Evolutionary conservation across 2,888 invertebrate genomes (phyloP).

Genomic region (Willowsia nigromaculata): DNA sequence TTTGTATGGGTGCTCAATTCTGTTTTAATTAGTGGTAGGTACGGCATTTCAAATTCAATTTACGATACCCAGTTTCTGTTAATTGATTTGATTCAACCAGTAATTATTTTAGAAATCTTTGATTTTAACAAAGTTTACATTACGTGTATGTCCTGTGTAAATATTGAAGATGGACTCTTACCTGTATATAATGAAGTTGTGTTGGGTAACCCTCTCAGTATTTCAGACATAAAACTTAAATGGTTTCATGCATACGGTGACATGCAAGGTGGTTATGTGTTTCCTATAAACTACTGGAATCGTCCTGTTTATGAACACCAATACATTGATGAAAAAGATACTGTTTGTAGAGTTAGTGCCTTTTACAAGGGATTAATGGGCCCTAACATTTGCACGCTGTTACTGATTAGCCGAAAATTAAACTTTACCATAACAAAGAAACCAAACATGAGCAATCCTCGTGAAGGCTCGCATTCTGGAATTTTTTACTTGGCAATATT

Average conservation of each 20-base stretch:
- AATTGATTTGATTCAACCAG: background rate
- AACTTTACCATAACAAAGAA: background rate
- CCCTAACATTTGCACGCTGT: background rate
- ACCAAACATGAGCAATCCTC: background rate
- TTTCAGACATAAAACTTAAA: background rate
- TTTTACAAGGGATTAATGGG: background rate
- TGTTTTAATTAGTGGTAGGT: background rate
- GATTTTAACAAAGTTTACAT: background rate
- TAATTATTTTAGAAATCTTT: background rate
- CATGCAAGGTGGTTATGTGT: background rate
- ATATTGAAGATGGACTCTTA: background rate
- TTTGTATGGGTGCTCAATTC: background rate
- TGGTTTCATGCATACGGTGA: background rate
- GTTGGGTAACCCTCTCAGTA: too few species aligned
- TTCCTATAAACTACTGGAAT: background rate
- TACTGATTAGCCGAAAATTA: background rate
- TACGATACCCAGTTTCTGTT: background rate
- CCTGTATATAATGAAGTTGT: background rate
- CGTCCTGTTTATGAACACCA: background rate
- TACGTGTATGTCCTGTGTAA: background rate
- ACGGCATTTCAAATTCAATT: background rate
- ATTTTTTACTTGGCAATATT: background rate
- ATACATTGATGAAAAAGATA: background rate
- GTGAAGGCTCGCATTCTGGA: background rate
- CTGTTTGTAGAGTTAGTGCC: background rate